Conservation (phyloP, 2,113 vertebrate species). For the Nothoprocta perdicaria region DNA sequence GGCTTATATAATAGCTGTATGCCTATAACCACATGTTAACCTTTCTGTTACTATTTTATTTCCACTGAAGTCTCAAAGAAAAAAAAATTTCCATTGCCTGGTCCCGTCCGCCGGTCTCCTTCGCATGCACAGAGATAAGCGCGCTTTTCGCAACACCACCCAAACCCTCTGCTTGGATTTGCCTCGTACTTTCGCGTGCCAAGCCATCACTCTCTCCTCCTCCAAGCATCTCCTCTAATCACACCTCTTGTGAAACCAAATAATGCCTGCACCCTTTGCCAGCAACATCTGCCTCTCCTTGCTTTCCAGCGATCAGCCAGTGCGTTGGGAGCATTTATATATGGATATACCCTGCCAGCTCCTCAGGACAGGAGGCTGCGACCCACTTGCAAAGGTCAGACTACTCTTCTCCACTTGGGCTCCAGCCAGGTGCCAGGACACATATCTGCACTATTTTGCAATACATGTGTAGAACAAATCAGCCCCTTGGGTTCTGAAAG, state of each 20-base stretch:
- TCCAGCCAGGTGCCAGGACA: fast-evolving
- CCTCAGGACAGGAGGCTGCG: neutral
- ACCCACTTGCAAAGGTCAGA: neutral
- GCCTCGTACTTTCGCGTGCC: neutral
- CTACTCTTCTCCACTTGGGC: neutral
- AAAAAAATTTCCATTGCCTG: conserved; percentile 26
- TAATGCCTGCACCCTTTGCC: neutral
- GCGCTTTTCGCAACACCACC: neutral
- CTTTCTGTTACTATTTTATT: conserved; percentile 46
- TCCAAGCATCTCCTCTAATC: conserved; percentile 38
- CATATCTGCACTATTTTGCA: neutral
- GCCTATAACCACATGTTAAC: conserved; percentile 42
- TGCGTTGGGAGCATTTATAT: fast-evolving
- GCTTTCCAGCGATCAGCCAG: fast-evolving
- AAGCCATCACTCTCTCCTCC: conserved; percentile 15
- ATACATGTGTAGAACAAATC: neutral
- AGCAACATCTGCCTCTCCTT: conserved; percentile 19
- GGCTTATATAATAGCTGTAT: conserved; percentile 4
- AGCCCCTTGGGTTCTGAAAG: neutral
- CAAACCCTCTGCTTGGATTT: neutral
- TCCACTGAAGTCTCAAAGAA: conserved; percentile 40
- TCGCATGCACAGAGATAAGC: neutral
- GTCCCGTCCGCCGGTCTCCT: fast-evolving
- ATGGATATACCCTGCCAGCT: neutral
- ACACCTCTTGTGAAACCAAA: conserved; percentile 38